Evolutionary conservation across 2,888 invertebrate species (phyloP).

Genomic region (Ophion ventricosus): DNA sequence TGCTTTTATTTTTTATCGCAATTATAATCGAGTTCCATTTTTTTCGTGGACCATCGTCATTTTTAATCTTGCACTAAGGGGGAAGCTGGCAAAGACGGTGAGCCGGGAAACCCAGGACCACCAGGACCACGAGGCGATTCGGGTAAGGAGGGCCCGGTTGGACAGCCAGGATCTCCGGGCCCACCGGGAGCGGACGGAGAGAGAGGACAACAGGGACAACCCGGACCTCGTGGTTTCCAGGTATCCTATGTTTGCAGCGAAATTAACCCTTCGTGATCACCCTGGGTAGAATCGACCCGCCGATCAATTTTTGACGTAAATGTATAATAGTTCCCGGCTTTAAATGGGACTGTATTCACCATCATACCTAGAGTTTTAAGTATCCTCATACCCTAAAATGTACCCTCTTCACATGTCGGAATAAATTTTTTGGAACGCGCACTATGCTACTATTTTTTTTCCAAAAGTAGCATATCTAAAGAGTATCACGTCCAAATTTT

Average conservation of each 20-base stretch:
- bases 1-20: background rate
- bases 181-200: conserved; percentile 89
- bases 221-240: conserved; percentile 92
- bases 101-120: conserved; percentile 89
- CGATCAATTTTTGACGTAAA: too few relatives aligned
- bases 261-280: too few relatives aligned
- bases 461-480: too few relatives aligned
- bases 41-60: conserved; percentile 18
- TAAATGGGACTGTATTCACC: too few relatives aligned
- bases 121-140: conserved; percentile 79
- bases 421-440: too few relatives aligned
- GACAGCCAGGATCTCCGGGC: conserved; percentile 89
- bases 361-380: too few relatives aligned
- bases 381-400: too few relatives aligned
- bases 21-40: background rate
- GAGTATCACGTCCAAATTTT: too few relatives aligned
- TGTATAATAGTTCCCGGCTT: too few relatives aligned
- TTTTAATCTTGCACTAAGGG: conserved; percentile 84
- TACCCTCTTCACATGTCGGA: too few relatives aligned
- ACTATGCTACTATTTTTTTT: too few relatives aligned
- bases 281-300: too few relatives aligned
- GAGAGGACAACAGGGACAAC: conserved; percentile 90
- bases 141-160: conserved; percentile 85
- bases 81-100: conserved; percentile 92
- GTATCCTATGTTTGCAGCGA: conserved; percentile 81